Base-by-base conservation (phyloP, 2,888 invertebrate species). In the Oligia fasciuncula region DNA sequence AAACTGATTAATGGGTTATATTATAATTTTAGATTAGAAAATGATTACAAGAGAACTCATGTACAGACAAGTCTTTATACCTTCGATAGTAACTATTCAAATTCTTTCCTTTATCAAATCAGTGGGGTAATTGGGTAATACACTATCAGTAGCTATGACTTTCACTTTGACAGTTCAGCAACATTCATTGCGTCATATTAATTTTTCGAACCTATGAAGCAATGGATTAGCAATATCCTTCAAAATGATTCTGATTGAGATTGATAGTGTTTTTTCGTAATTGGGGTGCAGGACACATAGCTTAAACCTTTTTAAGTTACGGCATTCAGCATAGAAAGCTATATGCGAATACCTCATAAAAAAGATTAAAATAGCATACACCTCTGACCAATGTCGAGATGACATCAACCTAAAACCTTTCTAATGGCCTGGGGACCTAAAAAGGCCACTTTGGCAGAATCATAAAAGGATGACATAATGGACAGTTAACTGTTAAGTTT, bases 1-100 rank as follows among this genome's bases (percentile, higher is more conserved):
- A 1, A 57, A 76, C 68, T 69, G 75, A 63, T 68, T 69, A 75
- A 68, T 69, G 68, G 62, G 8, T 17, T 8, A n/a, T n/a, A n/a
- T n/a, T n/a, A n/a, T n/a, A n/a, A n/a, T n/a, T n/a, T n/a, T n/a
- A n/a, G n/a, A 35, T 49, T 40, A 69, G 17, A 40, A 17, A 57
- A 19, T 60, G 1, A 60, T 60, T 62, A 70, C 40, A 23, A 54
- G 40, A 9, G 4, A n/a, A 8, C 35, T 35, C 14, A 35, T 14
- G 14, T 35, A 35, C 70, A 40, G 35, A 4, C 51, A 17, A 23
- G 35, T 3, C 23, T 70, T 51, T 70, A 35, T 9, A 51, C 1
- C 14, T 70, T 54, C 5, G 35, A 17, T 19, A 14, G 14, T 35
- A n/a, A n/a, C n/a, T n/a, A 2, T 51, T 23, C 2, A 51, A 51